Base-by-base conservation (phyloP, 1,140 invertebrate species). In the Hyles vespertilio region DNA sequence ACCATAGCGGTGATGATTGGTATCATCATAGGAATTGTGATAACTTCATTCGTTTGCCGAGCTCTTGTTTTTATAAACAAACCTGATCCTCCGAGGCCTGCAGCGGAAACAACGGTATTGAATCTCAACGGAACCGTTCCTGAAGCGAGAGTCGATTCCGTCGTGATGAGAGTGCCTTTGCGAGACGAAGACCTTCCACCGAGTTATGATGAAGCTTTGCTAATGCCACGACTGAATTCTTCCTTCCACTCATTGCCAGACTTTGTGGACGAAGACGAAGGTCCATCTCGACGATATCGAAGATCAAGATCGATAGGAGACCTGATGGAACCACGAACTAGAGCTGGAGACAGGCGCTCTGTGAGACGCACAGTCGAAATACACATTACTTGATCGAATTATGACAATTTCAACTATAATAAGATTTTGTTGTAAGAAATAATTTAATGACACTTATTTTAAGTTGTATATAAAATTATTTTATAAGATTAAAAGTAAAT, bases 191-290 rank as follows among this genome's bases (percentile, higher is more conserved):
- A 94, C 75, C 76, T 92, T 7, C 91, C 93, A 48, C 94, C 94
- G 0, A 93, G 89, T 32, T 95, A 95, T 65, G 93, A 93, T 56
- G 94, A 95, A 74, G 94, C 94, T 0, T 77, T 95, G 32, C 81
- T 92, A 10, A 92, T 95, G 91, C 93, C 93, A 12, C 91, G 92
- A 56, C 69, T 92, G 51, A 91, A 91, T 60, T 75, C 90, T 1
- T 92, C 92, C 0, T 91, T 91, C 67, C 90, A 91, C 63, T 93
- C 92, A 9, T 77, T 93, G 66, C 74, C 90, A 43, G 92, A 91
- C 56, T 90, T 76, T 72, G 84, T 87, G 2, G 83, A 87, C 33
- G 76, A 83, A 50, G 71, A 76, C 32, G 73, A 74, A 22, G 67
- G 63, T 34, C 46, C 59, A 2, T 57, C 32, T 45, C 60, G 64